These are phyloP conservation scores for Megalops cyprinoides DNA, from an alignment of 2,797 vertebrate species.

Conservation along the genomic window DNA sequence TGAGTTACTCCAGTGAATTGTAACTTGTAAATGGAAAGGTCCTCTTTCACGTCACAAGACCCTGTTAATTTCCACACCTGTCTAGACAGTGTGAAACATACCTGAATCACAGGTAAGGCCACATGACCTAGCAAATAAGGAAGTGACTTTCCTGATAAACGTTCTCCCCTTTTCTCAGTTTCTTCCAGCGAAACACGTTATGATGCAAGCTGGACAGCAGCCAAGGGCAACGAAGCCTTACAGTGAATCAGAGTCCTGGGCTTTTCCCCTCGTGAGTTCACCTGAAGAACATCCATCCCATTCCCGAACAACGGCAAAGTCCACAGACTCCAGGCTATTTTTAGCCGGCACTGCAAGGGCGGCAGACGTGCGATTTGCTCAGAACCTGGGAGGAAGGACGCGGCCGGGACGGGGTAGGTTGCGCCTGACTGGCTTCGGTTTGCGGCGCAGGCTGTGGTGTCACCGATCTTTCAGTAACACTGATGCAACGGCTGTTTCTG, in stretches of 20 bases:
- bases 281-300: not conserved
- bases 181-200: not conserved
- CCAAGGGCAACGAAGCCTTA: slow-evolving; percentile 7
- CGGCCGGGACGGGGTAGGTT: too few relatives aligned
- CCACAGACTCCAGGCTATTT: not conserved
- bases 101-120: slow-evolving; percentile 60
- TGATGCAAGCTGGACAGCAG: not conserved
- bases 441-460: not conserved
- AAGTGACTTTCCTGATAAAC: not conserved
- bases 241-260: not conserved
- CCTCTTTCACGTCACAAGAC: too few relatives aligned
- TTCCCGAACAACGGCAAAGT: not conserved
- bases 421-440: not conserved
- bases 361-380: not conserved
- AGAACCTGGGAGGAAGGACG: not conserved
- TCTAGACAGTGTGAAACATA: slow-evolving; percentile 52
- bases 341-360: not conserved
- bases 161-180: not conserved
- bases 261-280: not conserved
- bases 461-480: not conserved
- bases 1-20: not conserved
- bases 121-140: slow-evolving; percentile 32
- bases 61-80: slow-evolving; percentile 1
- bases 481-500: not conserved
- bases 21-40: too few relatives aligned